Evolutionary conservation across 2,888 invertebrate species (phyloP).

Genomic region (Rhagonycha lutea): DNA sequence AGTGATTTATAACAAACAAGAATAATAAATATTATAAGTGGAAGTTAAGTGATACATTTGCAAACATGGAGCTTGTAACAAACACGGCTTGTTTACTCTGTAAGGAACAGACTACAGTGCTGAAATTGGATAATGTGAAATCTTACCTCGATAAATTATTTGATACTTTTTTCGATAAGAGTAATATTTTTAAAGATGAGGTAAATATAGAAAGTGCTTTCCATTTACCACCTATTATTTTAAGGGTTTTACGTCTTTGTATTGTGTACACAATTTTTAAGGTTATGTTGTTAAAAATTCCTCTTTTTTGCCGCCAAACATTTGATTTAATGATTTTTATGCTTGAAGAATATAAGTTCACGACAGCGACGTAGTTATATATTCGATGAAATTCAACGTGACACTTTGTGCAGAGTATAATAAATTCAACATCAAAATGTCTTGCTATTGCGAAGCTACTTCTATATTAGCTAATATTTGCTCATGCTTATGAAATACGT

Average conservation of each 20-base stretch:
- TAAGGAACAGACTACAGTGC: constrained; percentile 11
- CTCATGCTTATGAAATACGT: too few species aligned
- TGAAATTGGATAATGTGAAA: neutral
- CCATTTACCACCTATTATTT: neutral
- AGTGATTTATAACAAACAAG: neutral
- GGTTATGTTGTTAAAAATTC: neutral
- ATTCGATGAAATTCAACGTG: too few species aligned
- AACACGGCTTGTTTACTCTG: constrained; percentile 13
- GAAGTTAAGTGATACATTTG: neutral
- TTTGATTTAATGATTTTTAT: neutral
- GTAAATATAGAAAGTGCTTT: constrained; percentile 5
- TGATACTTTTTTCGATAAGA: constrained; percentile 22
- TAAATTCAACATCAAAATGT: too few species aligned
- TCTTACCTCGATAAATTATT: constrained; percentile 9
- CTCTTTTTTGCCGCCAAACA: neutral
- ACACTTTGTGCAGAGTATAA: too few species aligned
- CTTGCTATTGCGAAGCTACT: too few species aligned
- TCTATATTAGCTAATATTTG: too few species aligned
- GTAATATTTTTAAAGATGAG: constrained; percentile 7
- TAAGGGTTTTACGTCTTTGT: neutral
- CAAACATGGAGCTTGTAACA: constrained; percentile 12
- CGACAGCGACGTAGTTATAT: too few species aligned
- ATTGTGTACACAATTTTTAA: neutral
- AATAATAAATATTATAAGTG: neutral
- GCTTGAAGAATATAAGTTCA: neutral